phyloP scores from a whole-genome alignment of 2,113 vertebrate genomes.

The Prionailurus viverrinus region DNA sequence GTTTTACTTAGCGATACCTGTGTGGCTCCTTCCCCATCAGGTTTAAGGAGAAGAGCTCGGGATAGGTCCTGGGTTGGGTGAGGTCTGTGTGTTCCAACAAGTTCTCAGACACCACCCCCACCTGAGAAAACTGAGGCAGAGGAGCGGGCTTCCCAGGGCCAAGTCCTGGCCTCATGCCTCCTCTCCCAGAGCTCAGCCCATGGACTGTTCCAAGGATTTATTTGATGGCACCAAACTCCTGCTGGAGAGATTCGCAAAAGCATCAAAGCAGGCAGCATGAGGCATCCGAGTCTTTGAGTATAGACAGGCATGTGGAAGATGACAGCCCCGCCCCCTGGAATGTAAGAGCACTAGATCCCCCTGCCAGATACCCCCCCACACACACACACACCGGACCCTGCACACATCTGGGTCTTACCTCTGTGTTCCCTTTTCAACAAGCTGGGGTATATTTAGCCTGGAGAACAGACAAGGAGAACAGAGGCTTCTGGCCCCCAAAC shows the following conservation, averaged over 20 bases:
- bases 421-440: not conserved
- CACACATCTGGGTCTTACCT: not conserved
- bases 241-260: not conserved
- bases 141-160: not conserved
- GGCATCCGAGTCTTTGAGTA: not conserved
- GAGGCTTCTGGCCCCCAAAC: not conserved
- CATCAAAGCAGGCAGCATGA: not conserved
- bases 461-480: not conserved
- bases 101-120: not conserved
- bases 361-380: not conserved
- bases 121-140: not conserved
- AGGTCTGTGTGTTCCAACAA: not conserved
- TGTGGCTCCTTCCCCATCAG: not conserved
- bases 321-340: not conserved
- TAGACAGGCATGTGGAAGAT: not conserved
- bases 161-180: not conserved
- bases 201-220: not conserved
- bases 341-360: not conserved
- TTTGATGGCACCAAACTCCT: not conserved
- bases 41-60: no score
- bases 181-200: no score
- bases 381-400: not conserved
- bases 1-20: not conserved
- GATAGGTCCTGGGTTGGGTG: not conserved
- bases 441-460: slow-evolving; percentile 43